Percentiles rank a stretch among this genome's conserved stretches.
Evolutionary conservation across 2,113 vertebrate species (phyloP).

Genomic region (Isurus oxyrinchus): DNA sequence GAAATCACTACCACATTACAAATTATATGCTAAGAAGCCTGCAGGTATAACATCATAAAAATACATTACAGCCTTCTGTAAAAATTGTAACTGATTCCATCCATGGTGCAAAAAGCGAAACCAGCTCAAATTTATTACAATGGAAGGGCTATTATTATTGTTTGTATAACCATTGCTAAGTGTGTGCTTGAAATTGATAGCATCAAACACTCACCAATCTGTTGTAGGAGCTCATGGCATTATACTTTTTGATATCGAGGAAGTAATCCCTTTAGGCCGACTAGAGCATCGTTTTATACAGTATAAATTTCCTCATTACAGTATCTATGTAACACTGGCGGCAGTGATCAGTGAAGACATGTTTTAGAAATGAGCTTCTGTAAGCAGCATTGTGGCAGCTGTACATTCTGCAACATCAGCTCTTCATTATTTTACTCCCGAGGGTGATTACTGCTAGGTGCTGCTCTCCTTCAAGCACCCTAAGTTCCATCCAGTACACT

Average conservation of each 20-base stretch:
- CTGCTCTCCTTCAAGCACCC: background rate
- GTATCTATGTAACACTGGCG: background rate
- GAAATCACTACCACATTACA: background rate
- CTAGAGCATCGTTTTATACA: background rate
- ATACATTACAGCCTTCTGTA: background rate
- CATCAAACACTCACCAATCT: background rate
- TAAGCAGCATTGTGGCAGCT: background rate
- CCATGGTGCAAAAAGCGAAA: background rate
- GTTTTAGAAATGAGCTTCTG: slow-evolving; percentile 21
- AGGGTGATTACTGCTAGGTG: background rate
- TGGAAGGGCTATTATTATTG: background rate
- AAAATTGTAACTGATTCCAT: background rate
- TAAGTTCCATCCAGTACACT: background rate
- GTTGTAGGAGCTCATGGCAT: background rate
- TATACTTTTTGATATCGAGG: background rate
- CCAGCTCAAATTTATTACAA: background rate
- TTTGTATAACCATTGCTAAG: background rate
- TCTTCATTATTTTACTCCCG: background rate
- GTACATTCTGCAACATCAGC: background rate
- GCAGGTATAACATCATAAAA: background rate
- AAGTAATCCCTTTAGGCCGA: background rate
- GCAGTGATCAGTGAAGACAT: slow-evolving; percentile 3
- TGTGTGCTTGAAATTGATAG: background rate
- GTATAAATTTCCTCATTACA: background rate
- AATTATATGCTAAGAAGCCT: too few species aligned